Percentiles rank a stretch among this genome's conserved stretches.
Conservation (phyloP, 1,140 invertebrate species). For the Brachionus rotundiformis region DNA sequence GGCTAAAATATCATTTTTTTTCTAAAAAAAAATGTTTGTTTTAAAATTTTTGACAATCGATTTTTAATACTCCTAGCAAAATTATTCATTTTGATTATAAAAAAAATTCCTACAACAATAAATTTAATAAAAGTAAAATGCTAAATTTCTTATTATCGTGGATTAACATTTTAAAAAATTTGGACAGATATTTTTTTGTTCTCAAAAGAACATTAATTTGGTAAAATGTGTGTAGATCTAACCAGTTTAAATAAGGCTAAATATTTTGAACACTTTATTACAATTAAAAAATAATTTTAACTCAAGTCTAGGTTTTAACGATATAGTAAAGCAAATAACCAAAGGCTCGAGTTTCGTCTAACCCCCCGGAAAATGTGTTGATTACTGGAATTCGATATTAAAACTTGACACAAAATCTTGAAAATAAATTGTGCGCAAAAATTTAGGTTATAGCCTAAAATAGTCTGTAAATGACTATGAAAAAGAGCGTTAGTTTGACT, state of each 20-base stretch:
- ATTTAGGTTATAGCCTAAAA: slow-evolving; percentile 14
- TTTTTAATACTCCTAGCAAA: too few relatives aligned
- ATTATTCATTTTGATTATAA: too few relatives aligned
- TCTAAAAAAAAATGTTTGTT: neutral
- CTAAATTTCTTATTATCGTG: neutral
- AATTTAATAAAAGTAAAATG: neutral
- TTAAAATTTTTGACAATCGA: neutral
- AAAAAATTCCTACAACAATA: neutral
- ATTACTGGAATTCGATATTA: slow-evolving; percentile 14
- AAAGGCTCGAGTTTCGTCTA: neutral
- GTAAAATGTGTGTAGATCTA: neutral
- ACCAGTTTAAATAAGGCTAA: neutral
- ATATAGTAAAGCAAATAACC: neutral
- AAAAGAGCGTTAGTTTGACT: neutral
- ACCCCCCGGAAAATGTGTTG: slow-evolving; percentile 2
- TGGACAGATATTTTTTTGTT: neutral
- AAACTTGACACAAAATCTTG: neutral
- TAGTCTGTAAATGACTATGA: slow-evolving; percentile 1
- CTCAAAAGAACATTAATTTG: neutral
- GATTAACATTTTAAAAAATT: neutral
- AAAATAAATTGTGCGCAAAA: neutral
- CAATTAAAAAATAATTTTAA: neutral
- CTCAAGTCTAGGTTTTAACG: neutral
- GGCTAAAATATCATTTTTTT: slow-evolving; percentile 3
- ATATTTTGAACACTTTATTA: neutral